Evolutionary conservation across 2,113 vertebrate species (phyloP), one percentile per base, ranked within the genome.

Genomic region (Scortum barcoo): DNA sequence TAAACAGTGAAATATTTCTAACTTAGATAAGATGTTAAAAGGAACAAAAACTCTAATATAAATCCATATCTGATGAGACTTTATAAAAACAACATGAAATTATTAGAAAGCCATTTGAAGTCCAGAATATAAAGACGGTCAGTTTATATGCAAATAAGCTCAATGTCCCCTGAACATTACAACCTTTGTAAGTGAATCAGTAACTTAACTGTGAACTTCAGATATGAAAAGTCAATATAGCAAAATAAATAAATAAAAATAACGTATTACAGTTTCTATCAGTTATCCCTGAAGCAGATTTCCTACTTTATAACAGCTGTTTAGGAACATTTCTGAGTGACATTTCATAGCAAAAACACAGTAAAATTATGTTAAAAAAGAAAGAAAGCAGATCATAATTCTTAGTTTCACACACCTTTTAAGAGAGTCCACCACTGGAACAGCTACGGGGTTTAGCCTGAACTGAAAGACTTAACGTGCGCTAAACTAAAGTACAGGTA

Each of bases 61-160:
- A 66, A 44, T 22, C 36, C 1, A 7, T 8, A 20, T 26, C 51
- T 62, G 11, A 6, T 26, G 42, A 44, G 6, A 42, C 5, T 19
- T 28, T 28, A 5, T 14, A 28, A 14, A 40, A 16, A 40, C 12
- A 38, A 3, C 7, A n/a, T 10, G 28, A 46, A 24, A n/a, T 19
- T 20, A 36, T 61, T 10, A 28, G 10, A 26, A 12, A 20, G 12
- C 7, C 28, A 33, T 20, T 14, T 61, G 3, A 24, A 54, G 48
- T 56, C 60, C 28, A 7, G 7, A 42, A 30, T 20, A 8, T 20
- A 24, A 30, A 17, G 48, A 57, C 6, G 9, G 30, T 51, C 57
- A 66, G 42, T 71, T 74, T 2, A 60, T 38, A 72, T 77, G 78
- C 44, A 85, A 85, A 81, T 60, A 0, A 51, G 11, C 2, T 7